phyloP scores from a whole-genome alignment of 2,113 vertebrate genomes.

The Ammodramus savannarum region DNA sequence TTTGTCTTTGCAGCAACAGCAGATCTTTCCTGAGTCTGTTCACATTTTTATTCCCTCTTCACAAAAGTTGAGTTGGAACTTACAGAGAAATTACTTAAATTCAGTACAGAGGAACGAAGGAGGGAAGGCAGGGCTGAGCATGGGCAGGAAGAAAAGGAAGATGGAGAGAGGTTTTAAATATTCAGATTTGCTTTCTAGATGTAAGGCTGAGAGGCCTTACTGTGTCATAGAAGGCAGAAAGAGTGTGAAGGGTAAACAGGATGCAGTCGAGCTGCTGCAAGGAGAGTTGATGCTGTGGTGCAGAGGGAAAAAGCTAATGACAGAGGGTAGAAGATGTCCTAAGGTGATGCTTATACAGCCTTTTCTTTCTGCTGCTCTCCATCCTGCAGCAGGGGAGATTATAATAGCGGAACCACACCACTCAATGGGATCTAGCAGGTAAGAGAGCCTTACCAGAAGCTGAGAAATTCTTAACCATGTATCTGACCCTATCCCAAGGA shows the following conservation, averaged over 20 bases:
- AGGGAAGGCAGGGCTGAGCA: not conserved
- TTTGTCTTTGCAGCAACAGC: not conserved
- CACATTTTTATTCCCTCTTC: not conserved
- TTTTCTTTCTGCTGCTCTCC: not conserved
- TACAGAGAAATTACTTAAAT: not conserved
- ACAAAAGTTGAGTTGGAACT: not conserved
- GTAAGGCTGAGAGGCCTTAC: not conserved
- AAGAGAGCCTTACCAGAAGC: not conserved
- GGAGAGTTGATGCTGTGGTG: not conserved
- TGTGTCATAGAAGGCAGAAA: not conserved
- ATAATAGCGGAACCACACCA: not conserved
- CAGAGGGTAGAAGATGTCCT: not conserved
- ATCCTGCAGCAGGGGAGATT: not conserved
- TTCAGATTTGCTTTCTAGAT: not conserved
- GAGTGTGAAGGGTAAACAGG: not conserved
- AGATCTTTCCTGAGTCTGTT: not conserved
- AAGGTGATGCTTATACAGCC: not conserved
- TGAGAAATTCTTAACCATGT: not conserved
- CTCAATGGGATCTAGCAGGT: not conserved
- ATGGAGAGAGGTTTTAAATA: not conserved
- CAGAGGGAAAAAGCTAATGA: not conserved
- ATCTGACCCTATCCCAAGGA: not conserved
- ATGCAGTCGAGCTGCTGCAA: not conserved
- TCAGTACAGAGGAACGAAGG: not conserved
- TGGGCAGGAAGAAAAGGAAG: not conserved